A percentile compares a stretch with the other conserved stretches of the same genome.
phyloP scores from a whole-genome alignment of 2,888 invertebrate genomes.

The Allacma fusca region DNA sequence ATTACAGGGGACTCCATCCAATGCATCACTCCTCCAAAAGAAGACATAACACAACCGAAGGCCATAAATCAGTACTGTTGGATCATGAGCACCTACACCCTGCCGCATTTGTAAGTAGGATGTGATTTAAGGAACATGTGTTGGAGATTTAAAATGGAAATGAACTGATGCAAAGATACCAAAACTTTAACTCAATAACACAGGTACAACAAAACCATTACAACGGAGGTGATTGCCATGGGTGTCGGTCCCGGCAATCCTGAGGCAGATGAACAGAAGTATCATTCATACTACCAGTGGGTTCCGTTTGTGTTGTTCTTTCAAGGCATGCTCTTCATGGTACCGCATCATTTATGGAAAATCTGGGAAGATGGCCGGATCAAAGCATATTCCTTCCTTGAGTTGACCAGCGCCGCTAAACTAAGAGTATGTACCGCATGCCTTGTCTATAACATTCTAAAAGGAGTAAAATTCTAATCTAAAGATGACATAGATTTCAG shows the following conservation, averaged over 20 bases:
- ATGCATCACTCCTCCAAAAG: conserved; percentile 60
- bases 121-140: not conserved
- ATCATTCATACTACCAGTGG: conserved; percentile 68
- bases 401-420: conserved; percentile 31
- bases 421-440: conserved; percentile 17
- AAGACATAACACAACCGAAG: conserved; percentile 51
- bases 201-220: conserved; percentile 45
- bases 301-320: conserved; percentile 64
- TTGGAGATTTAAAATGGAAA: too few species aligned
- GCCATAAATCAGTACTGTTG: conserved; percentile 60
- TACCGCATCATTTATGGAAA: conserved; percentile 63
- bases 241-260: conserved; percentile 62
- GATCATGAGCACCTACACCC: conserved; percentile 62
- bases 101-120: conserved; percentile 60
- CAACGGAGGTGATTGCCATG: conserved; percentile 60
- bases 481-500: too few species aligned
- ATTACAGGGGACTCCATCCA: conserved; percentile 58
- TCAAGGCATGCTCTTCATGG: conserved; percentile 63
- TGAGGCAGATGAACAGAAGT: conserved; percentile 61
- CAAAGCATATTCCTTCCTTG: conserved; percentile 54
- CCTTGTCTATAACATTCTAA: not conserved
- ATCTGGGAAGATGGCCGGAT: conserved; percentile 62
- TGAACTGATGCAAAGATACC: not conserved
- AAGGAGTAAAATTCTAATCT: too few species aligned
- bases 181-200: not conserved